A percentile compares a stretch with the other conserved stretches of the same genome.
Evolutionary conservation across 2,888 invertebrate genomes (phyloP).

Genomic region (Brachyptera putata): DNA sequence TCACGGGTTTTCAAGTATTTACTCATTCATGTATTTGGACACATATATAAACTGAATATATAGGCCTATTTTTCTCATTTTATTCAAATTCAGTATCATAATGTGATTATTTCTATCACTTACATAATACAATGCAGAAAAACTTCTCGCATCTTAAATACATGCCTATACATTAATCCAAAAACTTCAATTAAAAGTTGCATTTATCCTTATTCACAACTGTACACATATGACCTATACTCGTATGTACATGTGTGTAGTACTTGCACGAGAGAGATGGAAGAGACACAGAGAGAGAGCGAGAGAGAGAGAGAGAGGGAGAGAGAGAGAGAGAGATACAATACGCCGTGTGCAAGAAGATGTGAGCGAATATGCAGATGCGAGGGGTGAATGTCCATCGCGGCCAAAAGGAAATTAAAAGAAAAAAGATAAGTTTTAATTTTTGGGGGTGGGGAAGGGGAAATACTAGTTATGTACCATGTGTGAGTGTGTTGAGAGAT

Average conservation of each 20-base stretch:
- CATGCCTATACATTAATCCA: no score
- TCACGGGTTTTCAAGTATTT: no score
- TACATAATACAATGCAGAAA: no score
- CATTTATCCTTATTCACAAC: no score
- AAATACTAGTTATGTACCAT: neutral
- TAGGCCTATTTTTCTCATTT: no score
- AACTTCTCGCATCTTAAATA: no score
- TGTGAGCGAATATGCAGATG: slow-evolving; percentile 12
- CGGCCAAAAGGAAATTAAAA: slow-evolving; percentile 23
- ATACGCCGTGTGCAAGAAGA: slow-evolving; percentile 4
- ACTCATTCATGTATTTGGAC: no score
- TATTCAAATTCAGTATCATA: no score
- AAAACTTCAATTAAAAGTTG: no score
- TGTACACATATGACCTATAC: neutral
- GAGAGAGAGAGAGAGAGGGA: neutral
- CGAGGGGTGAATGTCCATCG: slow-evolving; percentile 26
- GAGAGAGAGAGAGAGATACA: neutral
- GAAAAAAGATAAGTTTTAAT: slow-evolving; percentile 22
- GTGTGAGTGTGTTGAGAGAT: neutral
- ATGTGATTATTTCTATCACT: no score
- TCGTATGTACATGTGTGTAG: neutral
- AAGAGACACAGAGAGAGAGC: no score
- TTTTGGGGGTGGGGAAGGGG: slow-evolving; percentile 4
- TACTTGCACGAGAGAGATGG: neutral
- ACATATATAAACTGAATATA: no score